Evolutionary conservation across 2,113 vertebrate genomes (phyloP), one percentile per base, ranked within the genome.

Genomic region (Sebastes fasciatus): DNA sequence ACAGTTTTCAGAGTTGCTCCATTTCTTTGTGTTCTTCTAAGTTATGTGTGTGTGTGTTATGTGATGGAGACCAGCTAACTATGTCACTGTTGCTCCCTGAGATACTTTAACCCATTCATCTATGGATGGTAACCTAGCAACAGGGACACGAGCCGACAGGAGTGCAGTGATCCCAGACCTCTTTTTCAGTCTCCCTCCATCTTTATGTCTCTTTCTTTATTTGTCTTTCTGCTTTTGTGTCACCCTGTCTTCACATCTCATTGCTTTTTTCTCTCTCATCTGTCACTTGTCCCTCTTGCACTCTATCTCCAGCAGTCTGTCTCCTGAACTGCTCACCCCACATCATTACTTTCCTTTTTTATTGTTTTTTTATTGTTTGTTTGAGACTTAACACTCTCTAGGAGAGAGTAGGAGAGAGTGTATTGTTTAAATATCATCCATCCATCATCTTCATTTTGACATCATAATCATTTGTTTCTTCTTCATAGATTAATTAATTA

Each of bases 41-140:
- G 34, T 34, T 34, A 34, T 34, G 58, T 75, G 60, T 66, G 61
- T 74, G 74, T 73, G 69, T 71, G 78, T 82, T 57, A 63, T 78
- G 51, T 63, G 89, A 77, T 84, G 80, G 71, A 81, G 80, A 92
- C 54, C 86, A 86, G 78, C 89, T 90, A 94, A 93, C 89, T 93
- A 84, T 94, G 92, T 91, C 92, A 91, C 75, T 75, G 86, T 86
- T 89, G 86, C 91, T 94, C 89, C 34, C 89, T 89, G 79, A 93
- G 89, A 91, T 90, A 64, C 84, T 91, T 94, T 90, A 93, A 92
- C 93, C 89, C 86, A 1, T 92, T 92, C 83, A 4, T 86, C 82
- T 68, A 52, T 43, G 4, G 76, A 66, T 42, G 80, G 94, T 94
- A 88, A 90, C 94, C 90, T 94, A 93, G 94, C 94, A 94, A 94